phyloP scores from a whole-genome alignment of 2,888 invertebrate genomes.

The Molanna angustata region DNA sequence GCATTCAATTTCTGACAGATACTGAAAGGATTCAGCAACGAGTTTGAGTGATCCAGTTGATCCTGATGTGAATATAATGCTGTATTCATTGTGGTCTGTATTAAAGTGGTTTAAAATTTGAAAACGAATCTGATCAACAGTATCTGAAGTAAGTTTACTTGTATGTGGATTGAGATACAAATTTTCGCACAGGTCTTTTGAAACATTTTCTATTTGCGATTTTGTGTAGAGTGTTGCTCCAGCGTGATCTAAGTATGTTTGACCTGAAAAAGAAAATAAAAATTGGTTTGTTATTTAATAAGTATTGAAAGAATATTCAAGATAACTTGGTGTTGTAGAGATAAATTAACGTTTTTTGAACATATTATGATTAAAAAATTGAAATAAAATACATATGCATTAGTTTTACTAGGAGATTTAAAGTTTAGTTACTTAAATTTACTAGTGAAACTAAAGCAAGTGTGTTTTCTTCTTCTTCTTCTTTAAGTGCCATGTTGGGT shows the following conservation, averaged over 20 bases:
- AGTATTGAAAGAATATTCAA: too few species aligned
- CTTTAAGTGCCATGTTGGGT: too few species aligned
- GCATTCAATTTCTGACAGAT: constrained; percentile 40
- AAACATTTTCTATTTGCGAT: constrained; percentile 64
- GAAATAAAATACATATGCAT: too few species aligned
- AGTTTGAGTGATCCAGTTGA: constrained; percentile 85
- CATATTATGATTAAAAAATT: too few species aligned
- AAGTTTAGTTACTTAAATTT: too few species aligned
- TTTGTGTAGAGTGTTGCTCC: constrained; percentile 82
- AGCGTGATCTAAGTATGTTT: constrained; percentile 85
- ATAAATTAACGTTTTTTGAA: too few species aligned
- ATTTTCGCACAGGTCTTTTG: constrained; percentile 65
- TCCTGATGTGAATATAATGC: constrained; percentile 90
- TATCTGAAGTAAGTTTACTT: constrained; percentile 77
- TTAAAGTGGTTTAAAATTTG: constrained; percentile 85
- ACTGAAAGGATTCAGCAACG: constrained; percentile 78
- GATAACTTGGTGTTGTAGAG: too few species aligned
- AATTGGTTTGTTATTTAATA: neutral
- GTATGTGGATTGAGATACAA: constrained; percentile 91
- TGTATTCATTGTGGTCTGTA: constrained; percentile 75
- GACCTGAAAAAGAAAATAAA: constrained; percentile 48
- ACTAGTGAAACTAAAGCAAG: too few species aligned
- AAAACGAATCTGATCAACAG: constrained; percentile 79
- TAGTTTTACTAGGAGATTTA: too few species aligned
- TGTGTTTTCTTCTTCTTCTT: too few species aligned